Evolutionary conservation across 2,888 invertebrate genomes (phyloP), one percentile per base, ranked within the genome.

Genomic region (Aproaerema taeniolella): DNA sequence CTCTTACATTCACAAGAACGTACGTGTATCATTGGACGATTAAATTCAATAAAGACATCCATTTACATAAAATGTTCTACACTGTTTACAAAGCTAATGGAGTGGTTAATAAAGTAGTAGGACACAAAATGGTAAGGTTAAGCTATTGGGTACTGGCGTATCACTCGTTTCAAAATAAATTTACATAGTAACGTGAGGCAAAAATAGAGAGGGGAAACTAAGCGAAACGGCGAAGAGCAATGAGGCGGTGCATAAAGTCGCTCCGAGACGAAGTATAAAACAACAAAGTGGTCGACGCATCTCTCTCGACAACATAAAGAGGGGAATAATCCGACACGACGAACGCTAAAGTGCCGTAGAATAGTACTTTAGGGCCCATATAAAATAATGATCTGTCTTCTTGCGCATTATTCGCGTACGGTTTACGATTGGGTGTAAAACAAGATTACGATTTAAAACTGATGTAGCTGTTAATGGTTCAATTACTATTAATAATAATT

Each of bases 221-320:
- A 81, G 77, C 80, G 74, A 79, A 81, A 80, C 78, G 72, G 67
- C 76, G 70, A 73, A 74, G 76, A 77, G 83, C 80, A 82, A 83
- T 82, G 83, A 80, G 78, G 74, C 83, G 78, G 70, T 72, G 78
- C 79, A 78, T 75, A 79, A 79, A 80, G 80, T 76, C 72, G 73
- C 77, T 74, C 49, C 69, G 74, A 75, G 79, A 76, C 80, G 64
- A 69, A 76, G 75, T 79, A 83, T 83, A 85, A 82, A 85, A 85
- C 83, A 83, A 86, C 85, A 82, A 82, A 85, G 82, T 80, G 80
- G 78, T 78, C 70, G 78, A 74, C 74, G 76, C 77, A 81, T 77
- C 71, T 66, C 69, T 67, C 71, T 72, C 68, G 67, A 62, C 64
- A n/a, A 64, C 69, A 70, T 75, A 71, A 78, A 79, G 69, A 67